Conservation (phyloP, 2,888 invertebrate species). For the Tetragnatha montana region DNA sequence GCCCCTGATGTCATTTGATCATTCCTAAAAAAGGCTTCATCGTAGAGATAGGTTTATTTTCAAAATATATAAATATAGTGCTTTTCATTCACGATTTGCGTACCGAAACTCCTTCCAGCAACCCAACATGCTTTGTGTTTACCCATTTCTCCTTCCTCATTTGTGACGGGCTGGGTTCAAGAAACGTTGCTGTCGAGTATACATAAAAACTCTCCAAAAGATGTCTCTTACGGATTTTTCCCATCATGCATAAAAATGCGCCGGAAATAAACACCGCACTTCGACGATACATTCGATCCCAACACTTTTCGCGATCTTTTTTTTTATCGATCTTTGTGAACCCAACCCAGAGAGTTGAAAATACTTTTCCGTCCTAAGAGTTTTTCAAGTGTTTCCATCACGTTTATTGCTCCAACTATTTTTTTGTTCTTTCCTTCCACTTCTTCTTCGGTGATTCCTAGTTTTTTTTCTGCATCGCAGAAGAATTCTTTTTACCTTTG, state of each 20-base stretch:
- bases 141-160: no score
- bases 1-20: no score
- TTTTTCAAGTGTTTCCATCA: not conserved
- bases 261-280: not conserved
- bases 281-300: conserved; percentile 11
- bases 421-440: not conserved
- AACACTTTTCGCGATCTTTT: conserved; percentile 2
- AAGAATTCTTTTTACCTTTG: not conserved
- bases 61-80: no score
- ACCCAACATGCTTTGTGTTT: no score
- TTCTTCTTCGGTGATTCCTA: not conserved
- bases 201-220: not conserved
- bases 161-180: no score
- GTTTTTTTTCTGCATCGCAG: not conserved
- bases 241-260: not conserved
- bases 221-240: no score
- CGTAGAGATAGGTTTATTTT: no score
- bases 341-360: not conserved
- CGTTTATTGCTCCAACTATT: not conserved
- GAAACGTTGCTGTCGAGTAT: no score
- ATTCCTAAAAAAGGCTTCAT: no score
- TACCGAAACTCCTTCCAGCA: no score
- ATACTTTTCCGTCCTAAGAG: not conserved
- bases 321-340: not conserved
- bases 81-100: no score